phyloP scores from a whole-genome alignment of 2,797 vertebrate genomes.

The Aratinga solstitialis region DNA sequence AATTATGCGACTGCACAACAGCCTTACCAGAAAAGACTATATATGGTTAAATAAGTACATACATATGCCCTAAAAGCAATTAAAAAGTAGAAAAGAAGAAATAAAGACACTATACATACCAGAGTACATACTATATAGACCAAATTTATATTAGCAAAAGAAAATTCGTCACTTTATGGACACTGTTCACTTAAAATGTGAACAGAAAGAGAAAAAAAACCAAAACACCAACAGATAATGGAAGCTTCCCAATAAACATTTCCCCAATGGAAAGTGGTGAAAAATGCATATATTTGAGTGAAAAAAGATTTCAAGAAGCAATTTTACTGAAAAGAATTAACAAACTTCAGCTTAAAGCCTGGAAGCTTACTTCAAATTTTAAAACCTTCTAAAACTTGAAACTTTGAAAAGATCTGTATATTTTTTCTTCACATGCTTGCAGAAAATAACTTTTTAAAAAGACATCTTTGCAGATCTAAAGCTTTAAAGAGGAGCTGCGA shows the following conservation, averaged over 20 bases:
- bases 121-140: background rate
- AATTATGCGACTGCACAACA: background rate
- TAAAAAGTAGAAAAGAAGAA: background rate
- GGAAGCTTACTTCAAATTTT: background rate
- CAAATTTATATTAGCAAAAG: background rate
- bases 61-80: background rate
- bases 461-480: slow-evolving; percentile 12
- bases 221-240: background rate
- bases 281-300: background rate
- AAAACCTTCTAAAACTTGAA: background rate
- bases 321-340: background rate
- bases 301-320: background rate
- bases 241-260: background rate
- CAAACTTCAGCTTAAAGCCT: background rate
- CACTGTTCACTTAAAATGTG: background rate
- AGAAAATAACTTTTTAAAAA: background rate
- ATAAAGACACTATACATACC: background rate
- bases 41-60: background rate
- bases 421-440: background rate
- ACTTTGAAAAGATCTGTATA: background rate
- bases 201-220: background rate
- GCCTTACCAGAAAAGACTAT: background rate
- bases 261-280: background rate
- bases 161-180: background rate
- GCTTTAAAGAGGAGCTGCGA: background rate